Evolutionary conservation across 2,797 vertebrate species (phyloP).

Genomic region (Antennarius maculatus): DNA sequence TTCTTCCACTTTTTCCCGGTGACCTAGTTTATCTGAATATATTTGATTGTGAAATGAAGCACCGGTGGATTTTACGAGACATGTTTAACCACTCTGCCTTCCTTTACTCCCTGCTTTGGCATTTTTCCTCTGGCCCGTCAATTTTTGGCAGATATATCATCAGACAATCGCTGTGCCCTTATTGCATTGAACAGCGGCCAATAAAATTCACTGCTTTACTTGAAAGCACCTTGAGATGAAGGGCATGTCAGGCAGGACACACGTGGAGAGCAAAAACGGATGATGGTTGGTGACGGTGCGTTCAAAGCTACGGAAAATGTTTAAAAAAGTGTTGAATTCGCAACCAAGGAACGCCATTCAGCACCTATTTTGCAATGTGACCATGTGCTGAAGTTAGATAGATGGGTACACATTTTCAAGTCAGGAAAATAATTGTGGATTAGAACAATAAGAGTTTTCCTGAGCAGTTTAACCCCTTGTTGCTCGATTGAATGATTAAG

Average conservation of each 20-base stretch:
- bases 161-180: conserved; percentile 24
- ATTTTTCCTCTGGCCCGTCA: not conserved
- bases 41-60: conserved; percentile 59
- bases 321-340: not conserved
- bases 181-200: conserved; percentile 40
- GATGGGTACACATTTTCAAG: too few species aligned
- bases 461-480: conserved; percentile 21
- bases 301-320: not conserved
- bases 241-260: conserved; percentile 3
- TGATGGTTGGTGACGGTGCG: not conserved
- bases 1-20: not conserved
- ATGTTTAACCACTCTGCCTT: conserved; percentile 12
- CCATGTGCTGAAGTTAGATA: too few species aligned
- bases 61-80: conserved; percentile 33
- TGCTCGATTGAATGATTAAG: not conserved
- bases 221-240: conserved; percentile 34
- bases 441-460: conserved; percentile 1
- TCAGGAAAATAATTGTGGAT: too few species aligned
- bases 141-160: conserved; percentile 11
- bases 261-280: not conserved
- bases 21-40: conserved; percentile 46
- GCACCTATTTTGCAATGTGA: not conserved
- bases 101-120: not conserved
- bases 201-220: conserved; percentile 4
- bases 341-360: not conserved